phyloP scores from a whole-genome alignment of 2,888 invertebrate genomes.

The Lomographa bimaculata region DNA sequence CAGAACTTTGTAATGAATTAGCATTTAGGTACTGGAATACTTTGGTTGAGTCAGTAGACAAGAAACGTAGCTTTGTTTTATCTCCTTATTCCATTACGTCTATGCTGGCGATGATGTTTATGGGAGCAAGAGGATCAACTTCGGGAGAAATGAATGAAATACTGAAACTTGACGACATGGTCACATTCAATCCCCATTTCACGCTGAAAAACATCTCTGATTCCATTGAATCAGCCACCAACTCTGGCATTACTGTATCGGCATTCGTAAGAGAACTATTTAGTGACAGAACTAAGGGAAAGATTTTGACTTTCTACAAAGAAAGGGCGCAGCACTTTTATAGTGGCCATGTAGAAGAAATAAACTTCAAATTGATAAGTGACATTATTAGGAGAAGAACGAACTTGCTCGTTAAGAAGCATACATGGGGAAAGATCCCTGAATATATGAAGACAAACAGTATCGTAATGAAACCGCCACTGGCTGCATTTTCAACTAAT shows the following conservation, averaged over 20 bases:
- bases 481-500: constrained; percentile 92
- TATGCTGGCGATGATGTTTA: constrained; percentile 94
- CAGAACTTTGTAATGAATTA: constrained; percentile 92
- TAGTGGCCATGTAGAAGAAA: constrained; percentile 93
- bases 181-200: constrained; percentile 94
- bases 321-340: constrained; percentile 94
- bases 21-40: constrained; percentile 93
- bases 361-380: constrained; percentile 91
- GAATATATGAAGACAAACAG: constrained; percentile 90
- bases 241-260: constrained; percentile 90
- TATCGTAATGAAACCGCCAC: constrained; percentile 88
- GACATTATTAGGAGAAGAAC: constrained; percentile 92
- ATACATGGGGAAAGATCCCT: constrained; percentile 89
- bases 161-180: constrained; percentile 92
- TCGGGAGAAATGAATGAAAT: constrained; percentile 96
- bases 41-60: constrained; percentile 87
- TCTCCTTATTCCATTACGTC: constrained; percentile 94
- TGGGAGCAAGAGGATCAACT: constrained; percentile 93
- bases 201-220: constrained; percentile 94
- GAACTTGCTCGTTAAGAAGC: constrained; percentile 90
- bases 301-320: constrained; percentile 93
- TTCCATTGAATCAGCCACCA: constrained; percentile 86
- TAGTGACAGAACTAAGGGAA: constrained; percentile 91
- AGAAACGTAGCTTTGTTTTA: constrained; percentile 89
- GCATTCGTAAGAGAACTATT: constrained; percentile 93